phyloP scores from a whole-genome alignment of 2,888 invertebrate genomes.

The Laothoe populi region DNA sequence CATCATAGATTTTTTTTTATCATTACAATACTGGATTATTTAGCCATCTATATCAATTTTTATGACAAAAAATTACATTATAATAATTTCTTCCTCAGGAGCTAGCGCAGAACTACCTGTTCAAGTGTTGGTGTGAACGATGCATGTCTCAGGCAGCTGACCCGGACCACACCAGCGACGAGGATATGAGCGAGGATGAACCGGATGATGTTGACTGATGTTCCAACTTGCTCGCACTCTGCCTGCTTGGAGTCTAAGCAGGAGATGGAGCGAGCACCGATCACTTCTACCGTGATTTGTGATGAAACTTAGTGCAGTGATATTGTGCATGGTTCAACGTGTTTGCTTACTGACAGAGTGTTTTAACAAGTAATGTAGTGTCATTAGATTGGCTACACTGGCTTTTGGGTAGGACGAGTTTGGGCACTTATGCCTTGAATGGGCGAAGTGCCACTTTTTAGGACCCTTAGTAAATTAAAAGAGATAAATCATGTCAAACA shows the following conservation, averaged over 20 bases:
- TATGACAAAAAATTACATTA: too few species aligned
- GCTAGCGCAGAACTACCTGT: conserved; percentile 91
- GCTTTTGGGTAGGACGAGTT: too few species aligned
- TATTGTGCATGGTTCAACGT: not conserved
- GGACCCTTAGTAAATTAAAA: too few species aligned
- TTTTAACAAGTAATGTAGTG: too few species aligned
- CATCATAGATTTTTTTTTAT: too few species aligned
- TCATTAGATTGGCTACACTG: too few species aligned
- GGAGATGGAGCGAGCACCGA: not conserved
- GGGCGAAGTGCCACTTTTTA: too few species aligned
- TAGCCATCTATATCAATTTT: too few species aligned
- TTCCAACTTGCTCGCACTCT: conserved; percentile 77
- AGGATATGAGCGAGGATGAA: conserved; percentile 87
- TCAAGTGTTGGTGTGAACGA: conserved; percentile 92
- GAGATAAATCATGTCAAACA: too few species aligned
- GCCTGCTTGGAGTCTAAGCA: conserved; percentile 69
- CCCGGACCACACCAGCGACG: conserved; percentile 93
- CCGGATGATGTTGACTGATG: conserved; percentile 80
- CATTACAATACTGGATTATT: too few species aligned
- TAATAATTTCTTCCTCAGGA: conserved; percentile 54
- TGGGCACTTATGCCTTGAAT: too few species aligned
- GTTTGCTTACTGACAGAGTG: too few species aligned
- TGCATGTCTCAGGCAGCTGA: conserved; percentile 90
- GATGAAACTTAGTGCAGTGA: not conserved
- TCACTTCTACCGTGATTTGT: not conserved